Percentiles rank a stretch among this genome's conserved stretches.
Conservation (phyloP, 2,113 vertebrate genomes). For the Poecilia latipinna region DNA sequence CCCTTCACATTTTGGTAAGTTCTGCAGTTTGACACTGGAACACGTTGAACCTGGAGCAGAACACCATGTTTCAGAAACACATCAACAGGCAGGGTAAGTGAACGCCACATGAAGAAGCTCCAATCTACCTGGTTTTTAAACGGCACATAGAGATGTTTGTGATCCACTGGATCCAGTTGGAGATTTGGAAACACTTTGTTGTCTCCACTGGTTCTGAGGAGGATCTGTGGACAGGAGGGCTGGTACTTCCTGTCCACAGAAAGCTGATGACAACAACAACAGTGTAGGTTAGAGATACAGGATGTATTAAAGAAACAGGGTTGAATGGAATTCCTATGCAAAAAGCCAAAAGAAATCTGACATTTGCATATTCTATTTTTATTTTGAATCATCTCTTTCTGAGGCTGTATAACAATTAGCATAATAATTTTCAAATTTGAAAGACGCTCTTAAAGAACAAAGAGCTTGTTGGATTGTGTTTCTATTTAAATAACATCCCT, state of each 20-base stretch:
- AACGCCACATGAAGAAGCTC: neutral
- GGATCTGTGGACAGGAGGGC: constrained; percentile 83
- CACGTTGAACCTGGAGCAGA: constrained; percentile 83
- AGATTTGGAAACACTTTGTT: constrained; percentile 84
- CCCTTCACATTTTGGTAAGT: constrained; percentile 68
- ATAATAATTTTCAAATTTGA: too few species aligned
- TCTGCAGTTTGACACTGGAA: constrained; percentile 83
- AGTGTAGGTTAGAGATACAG: neutral
- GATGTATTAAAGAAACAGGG: neutral
- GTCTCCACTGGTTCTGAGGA: constrained; percentile 86
- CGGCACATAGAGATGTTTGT: constrained; percentile 85
- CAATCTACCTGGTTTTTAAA: constrained; percentile 80
- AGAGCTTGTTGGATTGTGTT: too few species aligned
- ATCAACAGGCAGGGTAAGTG: neutral
- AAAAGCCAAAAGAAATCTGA: too few species aligned
- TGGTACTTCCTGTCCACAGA: constrained; percentile 82
- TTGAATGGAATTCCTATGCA: too few species aligned
- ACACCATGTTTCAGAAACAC: neutral
- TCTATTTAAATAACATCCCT: too few species aligned
- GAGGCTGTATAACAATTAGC: too few species aligned
- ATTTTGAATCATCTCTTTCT: too few species aligned
- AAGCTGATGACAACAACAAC: constrained; percentile 79
- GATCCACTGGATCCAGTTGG: constrained; percentile 82
- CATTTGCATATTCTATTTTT: too few species aligned
- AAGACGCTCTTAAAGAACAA: too few species aligned